Conservation (phyloP, 2,888 invertebrate species). For the Ormyrus rosae region DNA sequence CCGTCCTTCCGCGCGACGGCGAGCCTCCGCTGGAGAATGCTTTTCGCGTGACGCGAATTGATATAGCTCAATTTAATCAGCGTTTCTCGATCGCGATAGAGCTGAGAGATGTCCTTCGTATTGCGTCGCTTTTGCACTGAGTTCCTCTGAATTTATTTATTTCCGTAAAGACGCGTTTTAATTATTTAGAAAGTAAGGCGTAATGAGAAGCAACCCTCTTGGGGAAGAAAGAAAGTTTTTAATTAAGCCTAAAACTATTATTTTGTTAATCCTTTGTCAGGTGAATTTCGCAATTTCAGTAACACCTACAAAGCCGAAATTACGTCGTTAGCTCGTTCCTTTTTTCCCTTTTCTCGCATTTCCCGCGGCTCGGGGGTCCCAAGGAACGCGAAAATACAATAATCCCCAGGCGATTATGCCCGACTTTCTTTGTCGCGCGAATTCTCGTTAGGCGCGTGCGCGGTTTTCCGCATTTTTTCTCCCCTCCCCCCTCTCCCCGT, state of each 20-base stretch:
- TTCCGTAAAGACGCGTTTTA: background rate
- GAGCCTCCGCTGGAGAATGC: too few species aligned
- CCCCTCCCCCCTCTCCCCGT: too few species aligned
- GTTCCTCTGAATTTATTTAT: background rate
- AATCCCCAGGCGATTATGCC: slow-evolving; percentile 8
- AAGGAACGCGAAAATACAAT: slow-evolving; percentile 17
- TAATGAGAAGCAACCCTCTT: too few species aligned
- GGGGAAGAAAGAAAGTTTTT: background rate
- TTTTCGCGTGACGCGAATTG: too few species aligned
- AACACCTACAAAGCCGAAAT: background rate
- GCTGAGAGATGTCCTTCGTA: too few species aligned
- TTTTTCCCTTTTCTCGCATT: background rate
- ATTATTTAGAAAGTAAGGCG: background rate
- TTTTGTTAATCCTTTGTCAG: too few species aligned
- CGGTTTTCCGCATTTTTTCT: slow-evolving; percentile 41
- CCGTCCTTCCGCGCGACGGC: too few species aligned
- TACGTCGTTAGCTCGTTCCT: background rate
- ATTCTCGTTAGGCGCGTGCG: slow-evolving; percentile 32
- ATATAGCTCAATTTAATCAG: too few species aligned
- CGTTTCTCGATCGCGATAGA: too few species aligned
- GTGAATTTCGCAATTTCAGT: too few species aligned
- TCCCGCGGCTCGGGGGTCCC: background rate
- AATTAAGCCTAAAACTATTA: background rate
- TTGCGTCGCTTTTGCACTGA: too few species aligned
- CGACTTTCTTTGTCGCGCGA: slow-evolving; percentile 14